A percentile compares a stretch with the other conserved stretches of the same genome.
These are phyloP conservation scores for Eptatretus atami DNA, from an alignment of 2,797 vertebrate genomes.

Conservation along the genomic window DNA sequence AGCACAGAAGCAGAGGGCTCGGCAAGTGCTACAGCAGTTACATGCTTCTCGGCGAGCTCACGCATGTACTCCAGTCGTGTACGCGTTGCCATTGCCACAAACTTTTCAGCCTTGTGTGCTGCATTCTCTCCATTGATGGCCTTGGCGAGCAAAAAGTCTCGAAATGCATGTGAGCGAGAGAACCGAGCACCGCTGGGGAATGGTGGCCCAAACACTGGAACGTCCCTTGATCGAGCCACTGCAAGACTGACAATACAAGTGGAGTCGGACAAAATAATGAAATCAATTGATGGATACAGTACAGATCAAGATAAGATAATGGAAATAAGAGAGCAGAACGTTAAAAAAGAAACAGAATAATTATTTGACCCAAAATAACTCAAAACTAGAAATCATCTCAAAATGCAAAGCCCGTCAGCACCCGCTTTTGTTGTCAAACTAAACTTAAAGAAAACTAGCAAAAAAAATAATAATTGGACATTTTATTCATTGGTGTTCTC, in stretches of 20 bases:
- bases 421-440: not conserved
- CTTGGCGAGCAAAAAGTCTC: slow-evolving; percentile 61
- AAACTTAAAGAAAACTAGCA: not conserved
- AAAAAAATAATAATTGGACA: too few relatives aligned
- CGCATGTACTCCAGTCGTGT: slow-evolving; percentile 61
- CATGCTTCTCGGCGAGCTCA: slow-evolving; percentile 49
- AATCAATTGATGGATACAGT: too few relatives aligned
- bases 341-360: not conserved
- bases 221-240: slow-evolving; percentile 73
- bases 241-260: slow-evolving; percentile 26
- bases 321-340: not conserved
- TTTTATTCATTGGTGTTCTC: too few relatives aligned
- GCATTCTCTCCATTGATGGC: slow-evolving; percentile 60
- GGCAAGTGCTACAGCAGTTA: slow-evolving; percentile 39
- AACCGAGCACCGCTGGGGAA: slow-evolving; percentile 32
- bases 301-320: not conserved
- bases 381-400: not conserved
- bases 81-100: slow-evolving; percentile 64
- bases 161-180: slow-evolving; percentile 34
- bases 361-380: not conserved
- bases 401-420: too few relatives aligned
- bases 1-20: slow-evolving; percentile 38
- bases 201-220: slow-evolving; percentile 55
- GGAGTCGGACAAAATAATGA: not conserved
- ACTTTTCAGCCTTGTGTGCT: slow-evolving; percentile 67